phyloP scores from a whole-genome alignment of 2,797 vertebrate species.

The Okamejei kenojei region DNA sequence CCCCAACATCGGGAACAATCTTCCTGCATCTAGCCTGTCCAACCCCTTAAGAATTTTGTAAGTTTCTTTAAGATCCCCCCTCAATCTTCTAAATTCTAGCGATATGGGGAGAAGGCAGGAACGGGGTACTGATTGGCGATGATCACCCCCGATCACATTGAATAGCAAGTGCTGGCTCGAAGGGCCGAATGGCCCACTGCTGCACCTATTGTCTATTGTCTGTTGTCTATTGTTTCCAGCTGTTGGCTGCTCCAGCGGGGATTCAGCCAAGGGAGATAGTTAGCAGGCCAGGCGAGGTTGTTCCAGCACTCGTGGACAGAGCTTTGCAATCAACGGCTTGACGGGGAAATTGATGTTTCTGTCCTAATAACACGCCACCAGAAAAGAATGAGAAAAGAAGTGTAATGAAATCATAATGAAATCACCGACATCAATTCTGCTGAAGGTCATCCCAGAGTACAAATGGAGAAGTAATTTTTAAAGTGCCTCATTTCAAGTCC shows the following conservation, averaged over 20 bases:
- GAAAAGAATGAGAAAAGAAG: neutral
- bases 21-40: too few relatives aligned
- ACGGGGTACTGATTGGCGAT: too few relatives aligned
- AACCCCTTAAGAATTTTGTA: too few relatives aligned
- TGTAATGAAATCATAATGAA: slow-evolving; percentile 26
- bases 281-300: neutral
- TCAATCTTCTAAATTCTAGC: too few relatives aligned
- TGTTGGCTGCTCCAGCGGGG: neutral
- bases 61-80: too few relatives aligned
- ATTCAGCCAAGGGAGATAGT: neutral
- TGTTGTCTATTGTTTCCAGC: too few relatives aligned
- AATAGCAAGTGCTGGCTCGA: too few relatives aligned
- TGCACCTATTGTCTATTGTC: too few relatives aligned
- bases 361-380: neutral
- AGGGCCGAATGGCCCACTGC: too few relatives aligned
- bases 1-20: too few relatives aligned
- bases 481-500: neutral
- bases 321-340: neutral
- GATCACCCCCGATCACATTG: too few relatives aligned
- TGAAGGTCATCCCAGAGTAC: neutral
- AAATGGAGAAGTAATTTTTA: slow-evolving; percentile 13
- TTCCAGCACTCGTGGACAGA: neutral
- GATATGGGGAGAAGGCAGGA: too few relatives aligned
- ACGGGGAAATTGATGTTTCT: slow-evolving; percentile 19
- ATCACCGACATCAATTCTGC: slow-evolving; percentile 9